Evolutionary conservation across 2,797 vertebrate genomes (phyloP), one percentile per base, ranked within the genome.

Genomic region (Danio albolineatus): DNA sequence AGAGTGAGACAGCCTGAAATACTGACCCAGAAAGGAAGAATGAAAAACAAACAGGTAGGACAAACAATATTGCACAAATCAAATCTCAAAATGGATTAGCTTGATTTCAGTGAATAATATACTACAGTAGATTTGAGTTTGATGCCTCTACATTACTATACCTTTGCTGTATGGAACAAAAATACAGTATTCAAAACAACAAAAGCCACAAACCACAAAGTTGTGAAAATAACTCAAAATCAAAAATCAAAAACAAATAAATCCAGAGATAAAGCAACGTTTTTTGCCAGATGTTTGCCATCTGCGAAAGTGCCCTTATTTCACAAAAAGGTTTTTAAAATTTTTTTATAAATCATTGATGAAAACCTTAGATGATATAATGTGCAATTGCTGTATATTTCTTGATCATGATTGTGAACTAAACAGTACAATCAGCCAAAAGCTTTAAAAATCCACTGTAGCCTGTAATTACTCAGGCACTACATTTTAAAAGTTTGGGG

Each of bases 1-100:
- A 90, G 90, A 82, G 49, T 28, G 73, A 64, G 73, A 62, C 39
- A 78, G 73, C 67, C 61, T 72, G 10, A 57, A 78, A 84, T 70
- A 80, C 13, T 10, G 48, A 51, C 75, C 67, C 49, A 78, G 56
- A 64, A 16, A 71, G 71, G 59, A 53, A 83, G 41, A 49, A 56
- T 79, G 44, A 95, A 44, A 62, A 7, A 56, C 17, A 43, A 49
- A 60, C n/a, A 10, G 36, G 36, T 38, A 5, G 12, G 36, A 79
- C 51, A 59, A 59, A 46, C 4, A 73, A n/a, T 28, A 7, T 9
- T 14, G 12, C 38, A 17, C 13, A 46, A 74, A 53, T 17, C 14
- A 44, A 19, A 51, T 43, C 16, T 41, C 1, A 4, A 38, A 17
- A 21, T 38, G 19, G 17, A 36, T 43, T 19, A 73, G 17, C 21